Evolutionary conservation across 2,888 invertebrate species (phyloP).

Genomic region (Lutraria lutraria): DNA sequence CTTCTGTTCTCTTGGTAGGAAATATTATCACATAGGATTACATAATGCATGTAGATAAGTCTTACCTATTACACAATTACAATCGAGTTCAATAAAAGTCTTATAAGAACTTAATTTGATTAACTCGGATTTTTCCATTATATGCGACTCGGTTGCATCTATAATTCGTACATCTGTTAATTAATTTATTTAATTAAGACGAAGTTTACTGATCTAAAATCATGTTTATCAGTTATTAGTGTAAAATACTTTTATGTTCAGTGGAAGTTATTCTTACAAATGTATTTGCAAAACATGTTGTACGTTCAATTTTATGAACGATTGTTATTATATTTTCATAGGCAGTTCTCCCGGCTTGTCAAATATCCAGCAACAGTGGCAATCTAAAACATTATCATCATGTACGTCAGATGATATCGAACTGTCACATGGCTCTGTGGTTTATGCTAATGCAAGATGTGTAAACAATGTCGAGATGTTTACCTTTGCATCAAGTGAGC

Average conservation of each 20-base stretch:
- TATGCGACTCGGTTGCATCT: no score
- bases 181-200: no score
- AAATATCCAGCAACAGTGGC: neutral
- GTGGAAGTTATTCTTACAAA: no score
- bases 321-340: neutral
- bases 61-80: neutral
- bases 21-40: neutral
- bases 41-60: neutral
- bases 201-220: no score
- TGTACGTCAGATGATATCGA: conserved; percentile 5
- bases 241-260: no score
- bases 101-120: neutral
- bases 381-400: neutral
- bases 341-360: neutral
- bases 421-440: neutral
- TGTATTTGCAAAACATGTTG: no score
- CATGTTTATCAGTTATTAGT: no score
- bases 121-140: no score
- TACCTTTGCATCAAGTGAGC: neutral
- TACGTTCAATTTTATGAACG: neutral
- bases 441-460: conserved; percentile 21
- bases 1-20: conserved; percentile 38
- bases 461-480: conserved; percentile 20
- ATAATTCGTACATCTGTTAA: no score
- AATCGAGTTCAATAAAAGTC: neutral